phyloP scores from a whole-genome alignment of 2,888 invertebrate genomes.

The Phortica okadai region DNA sequence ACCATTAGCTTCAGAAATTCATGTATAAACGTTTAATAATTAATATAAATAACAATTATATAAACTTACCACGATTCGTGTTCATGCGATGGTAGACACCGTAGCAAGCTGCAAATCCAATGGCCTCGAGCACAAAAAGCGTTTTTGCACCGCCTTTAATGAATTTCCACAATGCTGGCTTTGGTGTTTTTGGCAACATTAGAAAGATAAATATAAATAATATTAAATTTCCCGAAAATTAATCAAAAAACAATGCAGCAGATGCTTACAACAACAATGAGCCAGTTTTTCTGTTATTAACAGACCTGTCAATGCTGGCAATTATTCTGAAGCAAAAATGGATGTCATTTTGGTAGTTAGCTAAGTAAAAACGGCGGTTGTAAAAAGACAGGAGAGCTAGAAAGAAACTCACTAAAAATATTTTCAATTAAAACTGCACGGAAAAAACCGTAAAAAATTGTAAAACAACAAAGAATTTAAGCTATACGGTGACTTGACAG shows the following conservation, averaged over 20 bases:
- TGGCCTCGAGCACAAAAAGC: slow-evolving; percentile 80
- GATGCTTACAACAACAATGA: background rate
- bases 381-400: too few relatives aligned
- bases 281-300: too few relatives aligned
- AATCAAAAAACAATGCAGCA: background rate
- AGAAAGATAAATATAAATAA: slow-evolving; percentile 47
- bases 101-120: slow-evolving; percentile 80
- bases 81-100: slow-evolving; percentile 83
- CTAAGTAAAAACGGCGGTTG: too few relatives aligned
- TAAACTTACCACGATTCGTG: slow-evolving; percentile 81
- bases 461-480: too few relatives aligned
- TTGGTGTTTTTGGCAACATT: slow-evolving; percentile 83
- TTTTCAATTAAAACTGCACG: too few relatives aligned
- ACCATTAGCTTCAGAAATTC: too few relatives aligned
- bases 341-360: too few relatives aligned
- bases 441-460: too few relatives aligned
- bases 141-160: slow-evolving; percentile 79
- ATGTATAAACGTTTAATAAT: background rate
- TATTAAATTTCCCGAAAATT: background rate
- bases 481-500: too few relatives aligned
- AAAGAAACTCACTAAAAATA: too few relatives aligned
- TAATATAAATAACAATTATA: slow-evolving; percentile 8
- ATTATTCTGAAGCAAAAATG: too few relatives aligned
- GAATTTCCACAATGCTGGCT: slow-evolving; percentile 78
- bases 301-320: too few relatives aligned